These are phyloP conservation scores for Pocillopora verrucosa DNA, from an alignment of 64 coral and sea anemone species.

Conservation along the genomic window DNA sequence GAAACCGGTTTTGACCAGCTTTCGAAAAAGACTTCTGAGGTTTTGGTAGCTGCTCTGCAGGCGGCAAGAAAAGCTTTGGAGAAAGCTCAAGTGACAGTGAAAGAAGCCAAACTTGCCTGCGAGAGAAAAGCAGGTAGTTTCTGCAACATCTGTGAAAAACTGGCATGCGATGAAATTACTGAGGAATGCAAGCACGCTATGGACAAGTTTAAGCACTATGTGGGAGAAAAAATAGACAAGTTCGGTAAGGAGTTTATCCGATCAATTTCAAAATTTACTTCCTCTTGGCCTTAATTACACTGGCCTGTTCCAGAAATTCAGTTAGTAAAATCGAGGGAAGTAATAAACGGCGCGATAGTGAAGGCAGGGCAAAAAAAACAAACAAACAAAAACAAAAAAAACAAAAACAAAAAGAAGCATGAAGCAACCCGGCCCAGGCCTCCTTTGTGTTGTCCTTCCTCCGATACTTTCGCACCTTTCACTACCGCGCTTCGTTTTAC, in stretches of 20 bases:
- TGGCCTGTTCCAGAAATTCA: too few species aligned
- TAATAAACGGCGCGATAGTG: too few species aligned
- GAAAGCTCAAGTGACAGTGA: constrained; percentile 23
- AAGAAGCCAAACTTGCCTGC: constrained; percentile 65
- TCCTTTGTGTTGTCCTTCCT: too few species aligned
- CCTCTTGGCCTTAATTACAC: too few species aligned
- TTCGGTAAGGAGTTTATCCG: constrained; percentile 45
- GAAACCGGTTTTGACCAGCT: constrained; percentile 50
- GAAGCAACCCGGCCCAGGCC: too few species aligned
- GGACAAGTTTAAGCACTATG: constrained; percentile 71
- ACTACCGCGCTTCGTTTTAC: too few species aligned
- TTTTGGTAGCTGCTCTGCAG: constrained; percentile 48
- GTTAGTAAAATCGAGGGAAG: too few species aligned
- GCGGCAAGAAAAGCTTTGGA: constrained; percentile 65
- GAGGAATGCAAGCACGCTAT: constrained; percentile 64
- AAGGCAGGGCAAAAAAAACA: too few species aligned
- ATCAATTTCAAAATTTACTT: too few species aligned
- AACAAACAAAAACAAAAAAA: too few species aligned
- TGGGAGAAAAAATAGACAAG: constrained; percentile 65
- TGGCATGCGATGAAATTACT: constrained; percentile 43
- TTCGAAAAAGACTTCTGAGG: constrained; percentile 45
- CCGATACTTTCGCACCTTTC: too few species aligned
- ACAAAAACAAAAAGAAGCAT: too few species aligned
- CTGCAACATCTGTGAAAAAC: constrained; percentile 65
- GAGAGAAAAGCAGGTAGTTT: constrained; percentile 47